A percentile compares a stretch with the other conserved stretches of the same genome.
These are phyloP conservation scores for Gila robusta DNA, from an alignment of 2,797 vertebrate genomes.

Conservation along the genomic window DNA sequence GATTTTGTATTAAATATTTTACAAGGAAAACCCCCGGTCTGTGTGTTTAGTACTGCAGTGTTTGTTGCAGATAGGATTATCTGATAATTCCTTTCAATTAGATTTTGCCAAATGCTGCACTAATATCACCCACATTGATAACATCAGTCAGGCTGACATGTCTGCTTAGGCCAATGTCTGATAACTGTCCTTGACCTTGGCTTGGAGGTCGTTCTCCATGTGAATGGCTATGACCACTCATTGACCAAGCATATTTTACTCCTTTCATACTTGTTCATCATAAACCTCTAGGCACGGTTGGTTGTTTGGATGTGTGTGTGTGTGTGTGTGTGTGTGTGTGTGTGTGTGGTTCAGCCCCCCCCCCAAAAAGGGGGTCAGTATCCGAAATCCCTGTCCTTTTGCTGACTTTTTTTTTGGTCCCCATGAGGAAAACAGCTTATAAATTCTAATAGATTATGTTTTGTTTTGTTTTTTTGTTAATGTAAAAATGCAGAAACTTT, in stretches of 20 bases:
- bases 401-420: too few relatives aligned
- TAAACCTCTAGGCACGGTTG: background rate
- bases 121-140: constrained; percentile 52
- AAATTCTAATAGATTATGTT: too few relatives aligned
- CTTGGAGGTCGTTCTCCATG: constrained; percentile 62
- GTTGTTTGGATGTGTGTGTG: too few relatives aligned
- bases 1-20: constrained; percentile 30
- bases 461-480: too few relatives aligned
- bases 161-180: constrained; percentile 44
- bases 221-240: constrained; percentile 69
- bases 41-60: constrained; percentile 39
- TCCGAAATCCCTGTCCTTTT: too few relatives aligned
- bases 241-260: background rate
- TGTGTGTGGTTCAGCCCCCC: background rate
- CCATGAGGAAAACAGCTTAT: too few relatives aligned
- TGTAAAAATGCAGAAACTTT: background rate
- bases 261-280: constrained; percentile 1
- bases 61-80: constrained; percentile 50
- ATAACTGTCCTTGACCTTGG: constrained; percentile 74
- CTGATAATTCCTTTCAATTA: constrained; percentile 56
- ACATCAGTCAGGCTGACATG: constrained; percentile 51
- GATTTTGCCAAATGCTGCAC: constrained; percentile 53
- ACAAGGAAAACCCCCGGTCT: constrained; percentile 6
- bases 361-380: too few relatives aligned
- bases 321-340: background rate